Evolutionary conservation across 2,797 vertebrate species (phyloP).

Genomic region (Tangara arthus): DNA sequence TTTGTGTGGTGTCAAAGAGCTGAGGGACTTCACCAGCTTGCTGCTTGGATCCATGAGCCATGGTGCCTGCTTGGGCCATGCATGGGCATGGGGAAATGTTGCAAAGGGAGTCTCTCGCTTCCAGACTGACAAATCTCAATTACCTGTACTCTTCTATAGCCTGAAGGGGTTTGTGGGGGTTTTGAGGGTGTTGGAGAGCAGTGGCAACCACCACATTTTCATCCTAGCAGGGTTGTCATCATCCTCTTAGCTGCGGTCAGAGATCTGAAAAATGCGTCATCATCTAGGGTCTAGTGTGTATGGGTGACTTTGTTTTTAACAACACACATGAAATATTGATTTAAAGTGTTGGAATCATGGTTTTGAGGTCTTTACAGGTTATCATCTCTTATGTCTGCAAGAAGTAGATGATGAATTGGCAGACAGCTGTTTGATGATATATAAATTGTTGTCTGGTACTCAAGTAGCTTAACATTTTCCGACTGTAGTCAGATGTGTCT

Average conservation of each 20-base stretch:
- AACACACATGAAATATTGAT: neutral
- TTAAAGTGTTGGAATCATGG: neutral
- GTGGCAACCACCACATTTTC: neutral
- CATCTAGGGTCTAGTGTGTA: neutral
- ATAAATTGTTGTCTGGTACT: neutral
- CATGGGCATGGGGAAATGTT: rapidly evolving
- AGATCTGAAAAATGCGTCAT: neutral
- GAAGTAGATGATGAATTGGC: neutral
- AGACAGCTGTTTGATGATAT: conserved; percentile 19
- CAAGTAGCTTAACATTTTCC: neutral
- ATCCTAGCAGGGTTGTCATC: neutral
- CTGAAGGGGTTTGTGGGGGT: rapidly evolving
- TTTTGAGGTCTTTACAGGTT: neutral
- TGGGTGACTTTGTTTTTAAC: neutral
- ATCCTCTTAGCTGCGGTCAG: neutral
- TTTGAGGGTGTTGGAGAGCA: neutral
- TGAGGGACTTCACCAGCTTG: neutral
- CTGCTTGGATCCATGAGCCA: neutral
- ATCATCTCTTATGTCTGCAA: neutral
- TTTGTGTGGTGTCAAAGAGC: neutral
- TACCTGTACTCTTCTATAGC: neutral
- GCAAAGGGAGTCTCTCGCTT: rapidly evolving
- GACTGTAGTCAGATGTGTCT: neutral
- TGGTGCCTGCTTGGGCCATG: rapidly evolving
- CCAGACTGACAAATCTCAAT: neutral